Evolutionary conservation across 2,888 invertebrate species (phyloP).

Genomic region (Drosophila quinaria): DNA sequence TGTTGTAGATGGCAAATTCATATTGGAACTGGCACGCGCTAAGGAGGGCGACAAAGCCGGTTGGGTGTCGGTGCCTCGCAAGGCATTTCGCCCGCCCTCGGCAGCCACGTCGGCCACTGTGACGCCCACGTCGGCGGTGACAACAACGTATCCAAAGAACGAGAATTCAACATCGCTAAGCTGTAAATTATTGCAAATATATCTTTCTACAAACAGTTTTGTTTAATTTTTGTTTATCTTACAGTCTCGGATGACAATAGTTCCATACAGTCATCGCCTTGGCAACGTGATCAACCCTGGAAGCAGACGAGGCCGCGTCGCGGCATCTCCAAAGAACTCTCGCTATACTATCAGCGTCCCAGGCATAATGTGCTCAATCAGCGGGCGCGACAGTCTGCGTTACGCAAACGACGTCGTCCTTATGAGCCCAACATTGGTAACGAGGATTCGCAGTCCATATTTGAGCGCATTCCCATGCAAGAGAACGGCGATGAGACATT

Average conservation of each 20-base stretch:
- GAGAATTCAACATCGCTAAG: slow-evolving; percentile 93
- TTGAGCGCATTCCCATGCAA: slow-evolving; percentile 41
- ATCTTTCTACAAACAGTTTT: background rate
- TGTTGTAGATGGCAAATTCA: slow-evolving; percentile 94
- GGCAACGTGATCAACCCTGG: slow-evolving; percentile 96
- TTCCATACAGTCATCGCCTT: slow-evolving; percentile 95
- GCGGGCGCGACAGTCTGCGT: slow-evolving; percentile 76
- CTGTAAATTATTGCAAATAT: slow-evolving; percentile 86
- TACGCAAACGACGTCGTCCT: slow-evolving; percentile 89
- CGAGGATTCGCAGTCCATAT: slow-evolving; percentile 55
- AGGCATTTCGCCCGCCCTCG: slow-evolving; percentile 94
- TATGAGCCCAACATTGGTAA: slow-evolving; percentile 85
- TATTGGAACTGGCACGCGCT: slow-evolving; percentile 92
- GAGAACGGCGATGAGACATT: slow-evolving; percentile 75
- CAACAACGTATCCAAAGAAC: slow-evolving; percentile 87
- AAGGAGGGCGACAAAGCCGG: slow-evolving; percentile 93
- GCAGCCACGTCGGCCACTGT: slow-evolving; percentile 87
- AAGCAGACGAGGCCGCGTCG: slow-evolving; percentile 92
- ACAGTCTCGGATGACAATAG: slow-evolving; percentile 95
- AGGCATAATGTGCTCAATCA: slow-evolving; percentile 72
- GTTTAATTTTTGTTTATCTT: slow-evolving; percentile 48
- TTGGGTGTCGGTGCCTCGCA: slow-evolving; percentile 96
- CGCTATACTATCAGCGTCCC: slow-evolving; percentile 87
- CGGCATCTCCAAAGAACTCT: slow-evolving; percentile 91
- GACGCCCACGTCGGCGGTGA: slow-evolving; percentile 86